phyloP scores from a whole-genome alignment of 2,797 vertebrate species.

The Danio jaintianensis region DNA sequence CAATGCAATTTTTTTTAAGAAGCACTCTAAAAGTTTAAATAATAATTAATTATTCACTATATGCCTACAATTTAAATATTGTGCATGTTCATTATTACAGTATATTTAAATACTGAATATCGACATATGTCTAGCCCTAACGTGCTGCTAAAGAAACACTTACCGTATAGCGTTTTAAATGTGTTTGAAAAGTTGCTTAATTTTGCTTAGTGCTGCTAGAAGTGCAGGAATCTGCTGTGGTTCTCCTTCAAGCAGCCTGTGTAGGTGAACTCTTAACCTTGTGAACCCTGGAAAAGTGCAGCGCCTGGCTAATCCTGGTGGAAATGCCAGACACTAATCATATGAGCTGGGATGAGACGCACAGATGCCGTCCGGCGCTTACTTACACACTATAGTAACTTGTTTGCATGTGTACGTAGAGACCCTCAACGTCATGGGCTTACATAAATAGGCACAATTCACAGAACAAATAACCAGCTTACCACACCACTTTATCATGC shows the following conservation, averaged over 20 bases:
- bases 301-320: slow-evolving; percentile 66
- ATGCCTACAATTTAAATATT: too few species aligned
- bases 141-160: neutral
- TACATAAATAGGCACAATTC: neutral
- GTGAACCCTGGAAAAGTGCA: slow-evolving; percentile 65
- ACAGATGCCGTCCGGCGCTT: slow-evolving; percentile 54
- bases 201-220: neutral
- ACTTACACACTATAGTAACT: slow-evolving; percentile 14
- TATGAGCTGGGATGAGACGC: slow-evolving; percentile 61
- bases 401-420: neutral
- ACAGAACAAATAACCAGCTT: slow-evolving; percentile 20
- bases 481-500: slow-evolving; percentile 1
- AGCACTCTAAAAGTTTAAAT: too few species aligned
- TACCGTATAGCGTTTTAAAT: neutral
- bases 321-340: slow-evolving; percentile 69
- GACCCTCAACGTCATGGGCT: slow-evolving; percentile 2
- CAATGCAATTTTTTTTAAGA: too few species aligned
- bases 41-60: too few species aligned
- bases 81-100: too few species aligned
- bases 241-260: slow-evolving; percentile 10
- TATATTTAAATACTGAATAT: too few species aligned
- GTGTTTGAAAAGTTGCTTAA: neutral
- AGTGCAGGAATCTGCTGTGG: neutral
- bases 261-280: slow-evolving; percentile 58
- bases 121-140: too few species aligned